Evolutionary conservation across 2,113 vertebrate genomes (phyloP).

Genomic region (Tragelaphus buxtoni): DNA sequence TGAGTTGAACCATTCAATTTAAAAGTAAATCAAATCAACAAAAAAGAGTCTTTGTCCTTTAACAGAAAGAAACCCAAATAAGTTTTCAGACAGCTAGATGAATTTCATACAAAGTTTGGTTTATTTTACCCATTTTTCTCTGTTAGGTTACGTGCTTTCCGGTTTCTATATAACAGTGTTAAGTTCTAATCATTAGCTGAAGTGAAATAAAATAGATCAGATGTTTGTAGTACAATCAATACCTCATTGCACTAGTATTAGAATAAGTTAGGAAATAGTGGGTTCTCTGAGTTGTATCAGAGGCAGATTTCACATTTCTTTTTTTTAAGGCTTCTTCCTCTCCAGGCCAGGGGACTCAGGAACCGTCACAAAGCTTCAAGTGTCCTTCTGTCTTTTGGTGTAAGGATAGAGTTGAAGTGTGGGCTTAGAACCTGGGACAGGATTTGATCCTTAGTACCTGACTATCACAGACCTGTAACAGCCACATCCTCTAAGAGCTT

Average conservation of each 20-base stretch:
- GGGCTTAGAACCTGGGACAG: not conserved
- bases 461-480: not conserved
- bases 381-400: not conserved
- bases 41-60: constrained; percentile 11
- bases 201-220: constrained; percentile 29
- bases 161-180: not conserved
- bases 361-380: not conserved
- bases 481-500: not conserved
- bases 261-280: not conserved
- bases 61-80: not conserved
- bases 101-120: not conserved
- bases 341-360: not conserved
- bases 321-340: not conserved
- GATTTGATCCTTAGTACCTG: not conserved
- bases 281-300: not conserved
- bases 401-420: not conserved
- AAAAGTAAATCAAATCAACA: constrained; percentile 45
- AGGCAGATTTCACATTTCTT: not conserved
- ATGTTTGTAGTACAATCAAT: not conserved
- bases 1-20: constrained; percentile 31
- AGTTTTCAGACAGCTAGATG: not conserved
- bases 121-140: not conserved
- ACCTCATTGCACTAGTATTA: not conserved
- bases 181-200: not conserved
- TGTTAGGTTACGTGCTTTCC: not conserved